Evolutionary conservation across 2,113 vertebrate genomes (phyloP).

Genomic region (Ciconia stormi): DNA sequence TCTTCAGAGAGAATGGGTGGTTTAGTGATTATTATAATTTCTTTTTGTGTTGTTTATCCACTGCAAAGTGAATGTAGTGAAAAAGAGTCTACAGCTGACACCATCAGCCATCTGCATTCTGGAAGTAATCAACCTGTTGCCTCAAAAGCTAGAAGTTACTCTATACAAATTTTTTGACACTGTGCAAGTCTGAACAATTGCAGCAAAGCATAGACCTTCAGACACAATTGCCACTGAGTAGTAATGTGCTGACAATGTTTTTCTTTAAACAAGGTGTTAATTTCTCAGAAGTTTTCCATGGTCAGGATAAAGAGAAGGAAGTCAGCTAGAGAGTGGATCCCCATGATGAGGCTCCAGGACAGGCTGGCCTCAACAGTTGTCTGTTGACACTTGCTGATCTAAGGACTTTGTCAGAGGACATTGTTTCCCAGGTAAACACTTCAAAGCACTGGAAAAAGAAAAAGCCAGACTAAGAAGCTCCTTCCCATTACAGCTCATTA

Average conservation of each 20-base stretch:
- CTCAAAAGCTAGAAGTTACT: background rate
- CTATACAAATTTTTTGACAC: background rate
- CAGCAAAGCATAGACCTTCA: background rate
- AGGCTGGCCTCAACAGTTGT: background rate
- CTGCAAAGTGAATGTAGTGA: background rate
- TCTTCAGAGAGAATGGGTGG: background rate
- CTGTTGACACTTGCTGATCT: background rate
- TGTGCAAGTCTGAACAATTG: background rate
- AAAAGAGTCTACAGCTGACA: background rate
- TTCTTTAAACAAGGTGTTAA: background rate
- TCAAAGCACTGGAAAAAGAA: background rate
- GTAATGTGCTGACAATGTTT: background rate
- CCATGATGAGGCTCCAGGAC: fast-evolving
- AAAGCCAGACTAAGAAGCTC: background rate
- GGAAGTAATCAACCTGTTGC: background rate
- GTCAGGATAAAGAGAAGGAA: background rate
- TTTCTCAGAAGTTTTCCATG: background rate
- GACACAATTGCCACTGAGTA: background rate
- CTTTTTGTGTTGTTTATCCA: background rate
- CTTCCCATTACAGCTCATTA: background rate
- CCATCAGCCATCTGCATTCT: background rate
- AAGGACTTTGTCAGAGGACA: background rate
- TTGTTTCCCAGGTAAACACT: background rate
- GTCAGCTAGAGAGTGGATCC: background rate
- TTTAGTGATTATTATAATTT: background rate